These are phyloP conservation scores for Catagonus wagneri DNA, from an alignment of 2,113 vertebrate genomes.

Conservation along the genomic window DNA sequence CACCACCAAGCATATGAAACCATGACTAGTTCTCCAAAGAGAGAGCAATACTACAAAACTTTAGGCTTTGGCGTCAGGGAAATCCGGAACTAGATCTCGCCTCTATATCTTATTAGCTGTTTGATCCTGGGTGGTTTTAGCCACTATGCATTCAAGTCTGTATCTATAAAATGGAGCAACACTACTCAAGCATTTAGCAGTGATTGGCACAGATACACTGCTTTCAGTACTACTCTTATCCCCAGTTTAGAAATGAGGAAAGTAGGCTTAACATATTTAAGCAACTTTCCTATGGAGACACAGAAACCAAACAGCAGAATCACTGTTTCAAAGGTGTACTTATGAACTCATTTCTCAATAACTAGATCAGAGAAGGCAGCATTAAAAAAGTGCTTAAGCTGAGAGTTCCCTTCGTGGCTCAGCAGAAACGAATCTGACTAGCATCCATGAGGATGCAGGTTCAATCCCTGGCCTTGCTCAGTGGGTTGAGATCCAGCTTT, in stretches of 20 bases:
- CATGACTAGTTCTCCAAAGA: conserved; percentile 27
- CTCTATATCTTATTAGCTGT: background rate
- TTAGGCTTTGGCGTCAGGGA: background rate
- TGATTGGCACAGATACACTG: background rate
- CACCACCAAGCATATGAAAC: background rate
- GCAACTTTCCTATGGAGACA: background rate
- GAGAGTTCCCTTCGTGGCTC: too few relatives aligned
- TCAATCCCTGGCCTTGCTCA: too few relatives aligned
- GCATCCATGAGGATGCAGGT: too few relatives aligned
- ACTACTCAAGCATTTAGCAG: background rate
- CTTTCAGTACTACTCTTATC: background rate
- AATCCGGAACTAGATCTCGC: background rate
- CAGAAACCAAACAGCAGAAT: background rate
- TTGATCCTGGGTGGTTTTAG: background rate
- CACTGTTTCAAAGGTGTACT: background rate
- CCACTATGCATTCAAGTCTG: conserved; percentile 5
- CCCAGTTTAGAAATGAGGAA: conserved; percentile 3
- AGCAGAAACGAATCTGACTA: too few relatives aligned
- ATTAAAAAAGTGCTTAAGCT: too few relatives aligned
- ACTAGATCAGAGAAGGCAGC: conserved; percentile 2
- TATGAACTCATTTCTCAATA: background rate
- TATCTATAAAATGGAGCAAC: background rate
- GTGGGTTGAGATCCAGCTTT: too few relatives aligned
- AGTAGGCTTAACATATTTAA: conserved; percentile 2
- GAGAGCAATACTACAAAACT: background rate